Evolutionary conservation across 2,113 vertebrate species (phyloP).

Genomic region (Neotragus pygmaeus): DNA sequence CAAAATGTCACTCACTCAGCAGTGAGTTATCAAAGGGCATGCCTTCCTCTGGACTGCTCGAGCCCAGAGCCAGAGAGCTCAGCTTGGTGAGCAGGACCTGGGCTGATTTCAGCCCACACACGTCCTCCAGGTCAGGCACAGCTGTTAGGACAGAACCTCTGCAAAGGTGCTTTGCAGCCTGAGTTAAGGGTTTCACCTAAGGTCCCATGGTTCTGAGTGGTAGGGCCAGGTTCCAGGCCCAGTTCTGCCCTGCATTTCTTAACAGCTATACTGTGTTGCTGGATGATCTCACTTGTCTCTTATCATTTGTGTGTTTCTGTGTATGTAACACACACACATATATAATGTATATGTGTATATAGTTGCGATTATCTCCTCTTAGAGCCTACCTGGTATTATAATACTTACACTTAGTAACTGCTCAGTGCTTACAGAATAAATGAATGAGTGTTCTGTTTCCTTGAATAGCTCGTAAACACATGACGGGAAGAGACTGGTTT

Average conservation of each 20-base stretch:
- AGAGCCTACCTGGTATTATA: background rate
- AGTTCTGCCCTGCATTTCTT: background rate
- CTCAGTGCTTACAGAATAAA: background rate
- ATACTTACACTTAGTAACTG: background rate
- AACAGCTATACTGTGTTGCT: background rate
- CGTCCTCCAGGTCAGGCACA: background rate
- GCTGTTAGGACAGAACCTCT: background rate
- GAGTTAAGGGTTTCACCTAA: background rate
- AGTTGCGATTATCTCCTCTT: background rate
- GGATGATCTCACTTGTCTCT: background rate
- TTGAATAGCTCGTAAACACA: background rate
- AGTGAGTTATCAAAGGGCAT: background rate
- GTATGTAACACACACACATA: background rate
- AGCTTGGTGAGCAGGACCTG: background rate
- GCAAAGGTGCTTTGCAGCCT: background rate
- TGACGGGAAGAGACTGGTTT: background rate
- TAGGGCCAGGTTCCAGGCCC: background rate
- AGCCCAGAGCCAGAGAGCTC: background rate
- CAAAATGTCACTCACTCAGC: background rate
- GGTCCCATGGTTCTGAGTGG: background rate
- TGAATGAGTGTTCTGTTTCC: background rate
- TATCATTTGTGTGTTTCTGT: background rate
- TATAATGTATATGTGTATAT: background rate
- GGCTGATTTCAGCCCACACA: background rate
- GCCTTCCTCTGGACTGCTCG: background rate